Percentiles rank a stretch among this genome's conserved stretches.
Conservation (phyloP, 2,797 vertebrate genomes). For the Lophotriccus pileatus region DNA sequence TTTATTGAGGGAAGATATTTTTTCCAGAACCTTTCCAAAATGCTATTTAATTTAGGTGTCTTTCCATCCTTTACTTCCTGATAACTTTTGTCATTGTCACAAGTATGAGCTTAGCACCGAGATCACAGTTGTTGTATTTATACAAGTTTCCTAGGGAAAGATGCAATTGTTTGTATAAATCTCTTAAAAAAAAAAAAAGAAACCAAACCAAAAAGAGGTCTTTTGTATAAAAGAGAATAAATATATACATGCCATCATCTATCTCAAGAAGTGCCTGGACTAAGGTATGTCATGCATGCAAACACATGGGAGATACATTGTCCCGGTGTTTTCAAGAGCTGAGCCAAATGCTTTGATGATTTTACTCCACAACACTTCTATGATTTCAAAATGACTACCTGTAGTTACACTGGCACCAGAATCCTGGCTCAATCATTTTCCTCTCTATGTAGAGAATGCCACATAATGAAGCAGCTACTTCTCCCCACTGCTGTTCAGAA, state of each 20-base stretch:
- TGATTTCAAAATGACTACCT: neutral
- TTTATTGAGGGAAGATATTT: fast-evolving
- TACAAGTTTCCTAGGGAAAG: neutral
- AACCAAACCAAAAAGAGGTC: neutral
- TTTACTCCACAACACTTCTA: neutral
- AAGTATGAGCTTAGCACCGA: neutral
- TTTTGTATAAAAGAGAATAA: neutral
- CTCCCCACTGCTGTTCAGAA: neutral
- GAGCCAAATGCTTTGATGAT: neutral
- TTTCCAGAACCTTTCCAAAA: neutral
- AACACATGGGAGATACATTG: neutral
- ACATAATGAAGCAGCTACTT: neutral
- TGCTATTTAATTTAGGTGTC: neutral
- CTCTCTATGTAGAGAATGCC: neutral
- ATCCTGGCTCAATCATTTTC: neutral
- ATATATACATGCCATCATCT: neutral
- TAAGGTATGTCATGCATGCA: neutral
- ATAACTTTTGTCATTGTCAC: neutral
- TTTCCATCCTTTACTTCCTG: neutral
- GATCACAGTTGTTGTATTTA: neutral
- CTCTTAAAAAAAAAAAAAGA: neutral
- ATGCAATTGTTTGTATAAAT: neutral
- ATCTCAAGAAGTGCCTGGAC: neutral
- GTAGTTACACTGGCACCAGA: neutral
- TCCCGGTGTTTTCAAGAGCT: neutral